Base-by-base conservation (phyloP, 2,797 vertebrate genomes). In the Arrhamphus sclerolepis region DNA sequence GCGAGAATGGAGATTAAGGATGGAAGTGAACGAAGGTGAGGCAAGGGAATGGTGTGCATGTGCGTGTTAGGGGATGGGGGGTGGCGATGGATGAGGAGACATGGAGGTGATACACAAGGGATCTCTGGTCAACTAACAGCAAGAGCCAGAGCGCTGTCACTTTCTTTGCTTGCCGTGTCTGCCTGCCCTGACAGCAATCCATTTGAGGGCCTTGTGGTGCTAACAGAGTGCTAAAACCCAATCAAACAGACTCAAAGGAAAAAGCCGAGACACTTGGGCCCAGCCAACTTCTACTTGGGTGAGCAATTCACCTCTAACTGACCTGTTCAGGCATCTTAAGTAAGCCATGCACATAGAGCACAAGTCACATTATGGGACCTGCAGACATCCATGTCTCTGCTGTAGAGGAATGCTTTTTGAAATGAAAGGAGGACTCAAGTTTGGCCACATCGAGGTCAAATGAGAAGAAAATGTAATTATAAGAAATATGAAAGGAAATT, bases 211-310 rank as follows among this genome's bases (percentile, higher is more conserved):
- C 67, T 75, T 70, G 71, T 41, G 73, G 72, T 75, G 75, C 82
- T 81, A 87, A 89, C 67, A 68, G 78, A 82, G 82, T 83, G 87
- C 82, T 89, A 85, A 89, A 87, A 88, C 83, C 83, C 80, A 87
- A 89, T 90, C 86, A 89, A 78, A 82, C 72, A 57, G 70, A 62
- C 81, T 78, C 78, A 48, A 75, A 77, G 53, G 72, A 73, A 77
- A 77, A 72, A 69, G 62, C 56, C 47, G 19, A 81, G 79, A 74
- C 56, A 28, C 72, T 57, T 20, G 0, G 66, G 48, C 70, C 69
- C 67, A 57, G 64, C 48, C 34, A 13, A 48, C 83, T 78, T 85
- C 78, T 76, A 75, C 79, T 83, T 64, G 72, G 83, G 75, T 75
- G 82, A 89, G 85, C 84, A 76, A 64, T 84, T 90, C 82, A 87